These are phyloP conservation scores for Tortricodes alternella DNA, from an alignment of 2,888 invertebrate genomes.

Conservation along the genomic window DNA sequence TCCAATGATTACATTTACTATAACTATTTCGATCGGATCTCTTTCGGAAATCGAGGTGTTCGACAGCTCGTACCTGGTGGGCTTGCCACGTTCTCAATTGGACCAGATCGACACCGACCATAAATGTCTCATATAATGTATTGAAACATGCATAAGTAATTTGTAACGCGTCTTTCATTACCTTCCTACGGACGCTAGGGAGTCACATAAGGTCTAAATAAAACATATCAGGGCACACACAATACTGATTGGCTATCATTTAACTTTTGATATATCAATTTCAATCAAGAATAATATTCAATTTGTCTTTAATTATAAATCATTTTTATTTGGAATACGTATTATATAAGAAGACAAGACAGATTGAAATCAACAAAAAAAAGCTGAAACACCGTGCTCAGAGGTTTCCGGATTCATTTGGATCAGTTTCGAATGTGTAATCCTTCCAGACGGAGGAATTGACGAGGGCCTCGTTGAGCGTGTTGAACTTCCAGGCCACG, in stretches of 20 bases:
- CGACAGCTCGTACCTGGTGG: constrained; percentile 36
- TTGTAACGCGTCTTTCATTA: not conserved
- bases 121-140: not conserved
- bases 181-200: not conserved
- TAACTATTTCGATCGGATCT: constrained; percentile 79
- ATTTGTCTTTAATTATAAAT: no score
- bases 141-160: not conserved
- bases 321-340: no score
- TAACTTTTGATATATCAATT: not conserved
- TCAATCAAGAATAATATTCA: no score
- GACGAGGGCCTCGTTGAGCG: constrained; percentile 67
- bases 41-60: constrained; percentile 58
- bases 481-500: constrained; percentile 69
- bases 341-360: no score
- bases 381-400: no score
- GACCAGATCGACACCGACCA: not conserved
- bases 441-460: constrained; percentile 66
- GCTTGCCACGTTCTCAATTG: constrained; percentile 31
- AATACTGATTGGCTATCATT: not conserved
- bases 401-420: constrained; percentile 1
- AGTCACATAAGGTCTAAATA: not conserved
- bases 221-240: not conserved
- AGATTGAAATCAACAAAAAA: no score
- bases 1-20: constrained; percentile 77
- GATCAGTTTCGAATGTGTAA: constrained; percentile 50